Conservation (phyloP, 2,888 invertebrate genomes). For the Peribatodes rhomboidaria region DNA sequence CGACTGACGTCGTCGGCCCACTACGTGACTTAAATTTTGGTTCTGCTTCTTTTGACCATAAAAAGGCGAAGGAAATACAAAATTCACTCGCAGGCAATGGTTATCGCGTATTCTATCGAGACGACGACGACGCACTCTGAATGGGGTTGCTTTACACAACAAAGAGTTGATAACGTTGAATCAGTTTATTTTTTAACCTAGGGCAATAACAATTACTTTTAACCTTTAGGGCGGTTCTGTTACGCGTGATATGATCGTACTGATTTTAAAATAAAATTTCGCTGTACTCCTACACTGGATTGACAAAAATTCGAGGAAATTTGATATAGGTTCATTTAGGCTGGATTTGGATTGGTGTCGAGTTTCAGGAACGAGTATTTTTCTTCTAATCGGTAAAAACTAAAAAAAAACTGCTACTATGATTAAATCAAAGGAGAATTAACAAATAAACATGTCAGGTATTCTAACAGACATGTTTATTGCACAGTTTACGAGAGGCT, state of each 20-base stretch:
- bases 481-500: conserved; percentile 56
- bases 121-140: conserved; percentile 61
- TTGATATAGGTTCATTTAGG: background rate
- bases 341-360: background rate
- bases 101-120: conserved; percentile 69
- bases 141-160: conserved; percentile 64
- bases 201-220: conserved; percentile 28
- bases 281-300: too few relatives aligned
- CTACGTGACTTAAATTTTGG: conserved; percentile 64
- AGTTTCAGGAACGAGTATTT: background rate
- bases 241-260: background rate
- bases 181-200: conserved; percentile 53
- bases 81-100: conserved; percentile 60
- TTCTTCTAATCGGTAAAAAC: background rate
- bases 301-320: too few relatives aligned
- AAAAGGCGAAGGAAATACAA: conserved; percentile 54
- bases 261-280: too few relatives aligned
- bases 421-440: background rate
- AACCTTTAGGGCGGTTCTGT: conserved; percentile 7
- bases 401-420: background rate
- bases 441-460: conserved; percentile 42
- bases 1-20: conserved; percentile 43
- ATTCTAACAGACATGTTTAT: conserved; percentile 50
- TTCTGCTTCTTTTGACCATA: conserved; percentile 53
- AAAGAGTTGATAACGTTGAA: conserved; percentile 65